These are phyloP conservation scores for Barnardius zonarius DNA, from an alignment of 2,113 vertebrate species.

Conservation along the genomic window DNA sequence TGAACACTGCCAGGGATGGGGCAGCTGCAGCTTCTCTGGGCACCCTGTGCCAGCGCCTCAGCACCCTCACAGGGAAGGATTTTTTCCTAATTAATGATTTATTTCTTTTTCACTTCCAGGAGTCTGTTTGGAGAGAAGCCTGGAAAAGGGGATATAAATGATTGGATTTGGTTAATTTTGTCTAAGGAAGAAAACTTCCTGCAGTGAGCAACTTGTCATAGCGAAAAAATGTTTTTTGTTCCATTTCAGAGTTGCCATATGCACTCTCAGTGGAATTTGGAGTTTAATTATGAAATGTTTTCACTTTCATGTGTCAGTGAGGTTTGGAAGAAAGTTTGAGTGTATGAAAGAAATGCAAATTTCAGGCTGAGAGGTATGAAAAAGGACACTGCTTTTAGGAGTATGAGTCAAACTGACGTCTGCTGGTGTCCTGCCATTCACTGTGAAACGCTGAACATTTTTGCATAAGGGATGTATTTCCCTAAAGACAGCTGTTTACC, in stretches of 20 bases:
- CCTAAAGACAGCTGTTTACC: background rate
- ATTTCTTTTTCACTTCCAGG: background rate
- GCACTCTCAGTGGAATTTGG: background rate
- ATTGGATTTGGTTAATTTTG: background rate
- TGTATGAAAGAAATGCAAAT: background rate
- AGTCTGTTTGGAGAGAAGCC: background rate
- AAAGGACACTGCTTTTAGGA: background rate
- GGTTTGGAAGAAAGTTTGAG: background rate
- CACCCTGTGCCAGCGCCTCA: background rate
- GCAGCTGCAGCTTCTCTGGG: background rate
- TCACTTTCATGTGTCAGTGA: background rate
- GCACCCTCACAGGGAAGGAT: background rate
- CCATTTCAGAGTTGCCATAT: background rate
- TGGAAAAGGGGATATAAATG: background rate
- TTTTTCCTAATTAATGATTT: background rate
- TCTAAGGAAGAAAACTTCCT: background rate
- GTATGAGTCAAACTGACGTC: background rate
- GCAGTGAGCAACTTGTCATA: background rate
- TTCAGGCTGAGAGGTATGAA: background rate
- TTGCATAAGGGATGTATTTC: background rate
- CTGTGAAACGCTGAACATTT: background rate
- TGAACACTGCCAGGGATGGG: background rate
- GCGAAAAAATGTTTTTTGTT: rapidly evolving
- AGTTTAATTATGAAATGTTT: background rate
- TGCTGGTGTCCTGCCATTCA: background rate